Evolutionary conservation across 2,888 invertebrate species (phyloP), one percentile per base, ranked within the genome.

Genomic region (Sialis fuliginosa): DNA sequence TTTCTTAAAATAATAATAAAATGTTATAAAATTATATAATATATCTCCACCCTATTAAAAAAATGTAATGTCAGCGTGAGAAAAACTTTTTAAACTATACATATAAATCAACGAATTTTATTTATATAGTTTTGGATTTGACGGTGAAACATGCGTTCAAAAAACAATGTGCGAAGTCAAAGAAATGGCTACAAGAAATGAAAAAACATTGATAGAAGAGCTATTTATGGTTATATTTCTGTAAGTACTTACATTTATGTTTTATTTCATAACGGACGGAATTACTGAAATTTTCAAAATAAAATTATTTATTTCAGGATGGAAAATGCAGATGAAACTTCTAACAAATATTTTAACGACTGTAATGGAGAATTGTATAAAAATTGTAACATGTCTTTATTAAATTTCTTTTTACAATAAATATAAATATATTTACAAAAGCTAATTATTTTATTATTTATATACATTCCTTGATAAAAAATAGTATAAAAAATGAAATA

Each of bases 91-190:
- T 10, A 13, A 6, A 41, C 12, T 4, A 13, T 45, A 7, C 39
- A 10, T 13, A 35, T 9, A 42, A 7, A 10, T 34, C 5, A 6
- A 9, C 3, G 1, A 6, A 7, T 42, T 5, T 32, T 5, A 48
- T 50, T 48, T 52, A 71, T 71, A 52, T 60, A 80, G 80, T 45
- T 68, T 70, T 55, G 75, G 75, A 42, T 58, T 78, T n/a, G 71
- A 79, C 52, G 79, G 79, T 1, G 68, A 67, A 33, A 63, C 68
- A 12, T 84, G 84, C 59, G 62, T 82, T 44, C 67, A 79, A 56
- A 69, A 77, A 53, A 74, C 77, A 49, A 72, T 84, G 49, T 84
- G 84, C 56, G 83, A 84, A 56, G 71, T 76, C 5, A 70, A 68
- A 48, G 63, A 64, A 50, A 63, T 72, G 54, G 60, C 79, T 46